A percentile compares a stretch with the other conserved stretches of the same genome.
phyloP scores from a whole-genome alignment of 2,113 vertebrate genomes.

The Thunnus thynnus region DNA sequence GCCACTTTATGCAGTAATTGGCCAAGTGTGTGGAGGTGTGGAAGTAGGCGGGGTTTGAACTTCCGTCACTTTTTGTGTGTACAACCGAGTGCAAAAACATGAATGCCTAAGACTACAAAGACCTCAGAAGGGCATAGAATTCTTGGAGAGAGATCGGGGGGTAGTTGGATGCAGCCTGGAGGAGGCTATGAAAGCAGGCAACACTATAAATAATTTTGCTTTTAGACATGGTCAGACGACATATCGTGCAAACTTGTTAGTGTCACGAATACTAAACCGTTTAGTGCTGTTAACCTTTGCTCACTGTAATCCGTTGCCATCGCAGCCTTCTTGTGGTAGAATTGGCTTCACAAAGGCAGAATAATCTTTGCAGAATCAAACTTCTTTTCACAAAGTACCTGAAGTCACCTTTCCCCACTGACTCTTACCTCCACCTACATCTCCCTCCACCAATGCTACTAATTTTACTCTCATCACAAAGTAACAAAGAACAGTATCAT shows the following conservation, averaged over 20 bases:
- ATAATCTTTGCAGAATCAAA: slow-evolving; percentile 4
- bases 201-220: too few species aligned
- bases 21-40: too few species aligned
- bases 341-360: background rate
- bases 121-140: too few species aligned
- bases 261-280: background rate
- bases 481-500: slow-evolving; percentile 4
- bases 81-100: too few species aligned
- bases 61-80: too few species aligned
- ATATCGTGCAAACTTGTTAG: background rate
- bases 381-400: background rate
- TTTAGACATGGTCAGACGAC: too few species aligned
- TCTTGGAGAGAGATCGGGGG: too few species aligned
- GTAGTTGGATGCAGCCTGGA: too few species aligned
- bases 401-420: background rate
- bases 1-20: too few species aligned
- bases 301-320: background rate
- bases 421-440: background rate
- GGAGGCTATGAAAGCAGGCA: too few species aligned
- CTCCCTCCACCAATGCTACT: slow-evolving; percentile 23
- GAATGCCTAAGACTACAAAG: too few species aligned
- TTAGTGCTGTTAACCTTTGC: background rate
- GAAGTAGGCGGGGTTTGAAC: too few species aligned
- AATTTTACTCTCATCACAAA: slow-evolving; percentile 13
- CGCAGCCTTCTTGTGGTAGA: background rate